These are phyloP conservation scores for Eidolon dupreanum DNA, from an alignment of 2,797 vertebrate genomes.

Conservation along the genomic window DNA sequence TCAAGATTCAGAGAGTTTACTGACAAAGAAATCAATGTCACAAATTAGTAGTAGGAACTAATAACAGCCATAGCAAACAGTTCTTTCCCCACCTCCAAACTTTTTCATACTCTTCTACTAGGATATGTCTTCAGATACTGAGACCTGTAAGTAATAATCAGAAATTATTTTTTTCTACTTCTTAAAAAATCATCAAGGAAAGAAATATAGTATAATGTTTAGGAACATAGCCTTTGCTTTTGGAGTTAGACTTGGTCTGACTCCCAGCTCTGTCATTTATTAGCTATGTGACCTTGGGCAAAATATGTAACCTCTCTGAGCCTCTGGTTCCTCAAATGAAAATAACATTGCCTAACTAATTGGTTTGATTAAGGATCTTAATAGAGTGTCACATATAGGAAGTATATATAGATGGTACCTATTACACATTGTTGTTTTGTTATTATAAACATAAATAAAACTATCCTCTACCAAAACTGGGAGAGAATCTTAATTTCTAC, in stretches of 20 bases:
- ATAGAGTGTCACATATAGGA: not conserved
- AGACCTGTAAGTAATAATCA: not conserved
- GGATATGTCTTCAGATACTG: not conserved
- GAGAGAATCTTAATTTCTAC: not conserved
- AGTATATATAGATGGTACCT: not conserved
- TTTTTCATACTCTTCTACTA: not conserved
- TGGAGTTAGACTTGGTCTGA: not conserved
- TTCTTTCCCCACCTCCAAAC: not conserved
- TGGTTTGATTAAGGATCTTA: not conserved
- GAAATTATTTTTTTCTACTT: not conserved
- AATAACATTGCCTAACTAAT: not conserved
- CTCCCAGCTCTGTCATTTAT: not conserved
- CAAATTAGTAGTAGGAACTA: not conserved
- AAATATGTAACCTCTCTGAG: not conserved
- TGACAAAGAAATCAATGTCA: not conserved
- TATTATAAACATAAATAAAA: slow-evolving; percentile 33
- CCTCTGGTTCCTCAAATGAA: not conserved
- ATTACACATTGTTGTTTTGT: not conserved
- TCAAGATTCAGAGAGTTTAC: not conserved
- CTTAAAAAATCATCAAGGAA: not conserved
- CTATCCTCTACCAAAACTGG: not conserved
- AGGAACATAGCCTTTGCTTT: not conserved
- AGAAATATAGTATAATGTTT: not conserved
- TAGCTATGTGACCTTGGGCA: not conserved
- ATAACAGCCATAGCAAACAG: not conserved